Evolutionary conservation across 92 coral and sea anemone genomes (phyloP).

Genomic region (Scolanthus callimorphus): DNA sequence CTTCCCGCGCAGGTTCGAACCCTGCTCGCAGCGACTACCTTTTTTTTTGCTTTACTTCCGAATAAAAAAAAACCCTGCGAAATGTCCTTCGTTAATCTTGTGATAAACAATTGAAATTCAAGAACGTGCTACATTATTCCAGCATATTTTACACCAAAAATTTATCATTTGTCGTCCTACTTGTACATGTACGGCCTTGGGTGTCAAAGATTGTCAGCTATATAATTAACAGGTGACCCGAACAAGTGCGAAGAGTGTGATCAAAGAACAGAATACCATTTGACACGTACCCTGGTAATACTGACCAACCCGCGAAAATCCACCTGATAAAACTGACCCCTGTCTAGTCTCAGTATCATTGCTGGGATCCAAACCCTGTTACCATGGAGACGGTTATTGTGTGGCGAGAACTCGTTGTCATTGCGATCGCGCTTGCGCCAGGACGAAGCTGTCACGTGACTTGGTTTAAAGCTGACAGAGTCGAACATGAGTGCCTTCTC

Average conservation of each 20-base stretch:
- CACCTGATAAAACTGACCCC: slow-evolving; percentile 18
- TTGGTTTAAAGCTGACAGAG: slow-evolving; percentile 6
- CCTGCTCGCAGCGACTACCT: slow-evolving; percentile 1
- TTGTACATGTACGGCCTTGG: too few relatives aligned
- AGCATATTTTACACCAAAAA: too few relatives aligned
- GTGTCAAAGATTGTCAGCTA: too few relatives aligned
- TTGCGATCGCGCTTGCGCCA: slow-evolving; percentile 5
- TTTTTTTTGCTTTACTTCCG: too few relatives aligned
- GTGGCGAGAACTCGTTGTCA: not conserved
- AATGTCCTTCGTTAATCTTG: too few relatives aligned
- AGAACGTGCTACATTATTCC: too few relatives aligned
- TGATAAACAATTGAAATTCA: too few relatives aligned
- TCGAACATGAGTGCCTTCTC: slow-evolving; percentile 2
- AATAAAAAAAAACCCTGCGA: too few relatives aligned
- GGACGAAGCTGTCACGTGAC: slow-evolving; percentile 21
- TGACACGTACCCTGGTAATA: slow-evolving; percentile 9
- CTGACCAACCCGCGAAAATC: slow-evolving; percentile 12
- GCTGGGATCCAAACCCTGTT: slow-evolving; percentile 8
- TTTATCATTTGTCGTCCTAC: too few relatives aligned
- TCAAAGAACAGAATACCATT: not conserved
- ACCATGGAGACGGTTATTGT: slow-evolving; percentile 13
- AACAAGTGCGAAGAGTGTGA: not conserved
- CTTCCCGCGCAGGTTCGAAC: not conserved
- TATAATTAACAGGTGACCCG: too few relatives aligned
- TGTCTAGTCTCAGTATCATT: slow-evolving; percentile 5